Conservation (phyloP, 2,888 invertebrate genomes). For the Mythimna impura region DNA sequence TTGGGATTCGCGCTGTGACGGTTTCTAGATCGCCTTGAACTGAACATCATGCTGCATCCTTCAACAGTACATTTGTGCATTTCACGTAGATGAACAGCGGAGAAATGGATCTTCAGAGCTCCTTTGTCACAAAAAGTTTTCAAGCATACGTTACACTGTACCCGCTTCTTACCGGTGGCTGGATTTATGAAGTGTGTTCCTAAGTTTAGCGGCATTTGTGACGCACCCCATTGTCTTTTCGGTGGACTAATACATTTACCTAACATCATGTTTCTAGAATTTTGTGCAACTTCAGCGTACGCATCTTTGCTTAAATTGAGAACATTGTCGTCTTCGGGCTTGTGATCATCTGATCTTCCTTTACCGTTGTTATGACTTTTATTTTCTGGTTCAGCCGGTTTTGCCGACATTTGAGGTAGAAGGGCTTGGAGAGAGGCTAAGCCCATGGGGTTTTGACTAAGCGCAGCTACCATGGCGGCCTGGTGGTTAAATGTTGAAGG, state of each 20-base stretch:
- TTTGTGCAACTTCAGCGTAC: slow-evolving; percentile 78
- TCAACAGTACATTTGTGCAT: slow-evolving; percentile 99
- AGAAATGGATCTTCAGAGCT: slow-evolving; percentile 99
- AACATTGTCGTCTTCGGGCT: slow-evolving; percentile 84
- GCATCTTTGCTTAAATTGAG: slow-evolving; percentile 88
- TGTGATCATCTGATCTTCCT: slow-evolving; percentile 78
- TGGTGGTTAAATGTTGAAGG: slow-evolving; percentile 91
- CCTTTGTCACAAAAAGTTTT: slow-evolving; percentile 99
- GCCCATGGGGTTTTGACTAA: slow-evolving; percentile 91
- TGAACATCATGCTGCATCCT: slow-evolving; percentile 99
- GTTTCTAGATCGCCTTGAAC: slow-evolving; percentile 98
- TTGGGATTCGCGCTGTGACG: slow-evolving; percentile 99
- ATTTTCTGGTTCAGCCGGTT: slow-evolving; percentile 84
- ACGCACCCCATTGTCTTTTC: slow-evolving; percentile 95
- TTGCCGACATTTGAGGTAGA: slow-evolving; percentile 91
- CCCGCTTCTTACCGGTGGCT: slow-evolving; percentile 98
- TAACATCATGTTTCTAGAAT: slow-evolving; percentile 88
- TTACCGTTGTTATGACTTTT: slow-evolving; percentile 80
- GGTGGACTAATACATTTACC: slow-evolving; percentile 93
- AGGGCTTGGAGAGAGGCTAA: slow-evolving; percentile 92
- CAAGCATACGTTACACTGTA: slow-evolving; percentile 99
- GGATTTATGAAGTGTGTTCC: slow-evolving; percentile 98
- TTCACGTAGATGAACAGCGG: slow-evolving; percentile 99
- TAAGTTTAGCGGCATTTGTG: slow-evolving; percentile 94
- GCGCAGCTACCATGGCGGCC: slow-evolving; percentile 92